Conservation (phyloP, 2,797 vertebrate genomes). For the Silurus lanzhouensis region DNA sequence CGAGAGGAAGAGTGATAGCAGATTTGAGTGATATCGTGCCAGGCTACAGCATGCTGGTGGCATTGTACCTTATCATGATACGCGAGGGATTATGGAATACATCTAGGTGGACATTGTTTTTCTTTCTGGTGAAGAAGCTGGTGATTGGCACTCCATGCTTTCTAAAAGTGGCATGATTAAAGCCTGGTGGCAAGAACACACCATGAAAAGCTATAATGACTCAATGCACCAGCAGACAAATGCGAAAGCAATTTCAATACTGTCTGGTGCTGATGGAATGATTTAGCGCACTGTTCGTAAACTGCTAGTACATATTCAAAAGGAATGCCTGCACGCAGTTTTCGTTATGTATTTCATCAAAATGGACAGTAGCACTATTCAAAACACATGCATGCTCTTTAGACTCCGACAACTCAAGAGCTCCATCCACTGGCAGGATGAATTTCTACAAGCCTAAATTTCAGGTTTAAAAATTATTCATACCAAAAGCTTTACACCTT, state of each 20-base stretch:
- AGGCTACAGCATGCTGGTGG: neutral
- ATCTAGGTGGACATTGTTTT: neutral
- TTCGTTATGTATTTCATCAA: slow-evolving; percentile 28
- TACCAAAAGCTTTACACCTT: neutral
- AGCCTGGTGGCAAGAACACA: neutral
- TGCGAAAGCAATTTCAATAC: slow-evolving; percentile 6
- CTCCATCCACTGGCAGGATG: slow-evolving; percentile 71
- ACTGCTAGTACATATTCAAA: slow-evolving; percentile 22
- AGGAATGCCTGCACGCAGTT: neutral
- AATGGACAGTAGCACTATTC: neutral
- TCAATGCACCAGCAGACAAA: neutral
- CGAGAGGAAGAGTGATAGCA: neutral
- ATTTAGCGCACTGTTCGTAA: slow-evolving; percentile 33
- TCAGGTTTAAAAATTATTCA: neutral
- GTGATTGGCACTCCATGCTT: neutral
- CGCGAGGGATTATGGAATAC: neutral
- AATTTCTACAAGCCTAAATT: neutral
- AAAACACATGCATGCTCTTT: neutral
- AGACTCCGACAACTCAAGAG: slow-evolving; percentile 69
- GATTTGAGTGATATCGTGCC: neutral
- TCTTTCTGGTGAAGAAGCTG: neutral
- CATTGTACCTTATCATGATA: neutral
- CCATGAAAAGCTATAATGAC: slow-evolving; percentile 6
- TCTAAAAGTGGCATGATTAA: neutral
- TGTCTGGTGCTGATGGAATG: slow-evolving; percentile 24